These are phyloP conservation scores for Sebastes trivittatus DNA, from an alignment of 2,797 vertebrate species.

Conservation along the genomic window DNA sequence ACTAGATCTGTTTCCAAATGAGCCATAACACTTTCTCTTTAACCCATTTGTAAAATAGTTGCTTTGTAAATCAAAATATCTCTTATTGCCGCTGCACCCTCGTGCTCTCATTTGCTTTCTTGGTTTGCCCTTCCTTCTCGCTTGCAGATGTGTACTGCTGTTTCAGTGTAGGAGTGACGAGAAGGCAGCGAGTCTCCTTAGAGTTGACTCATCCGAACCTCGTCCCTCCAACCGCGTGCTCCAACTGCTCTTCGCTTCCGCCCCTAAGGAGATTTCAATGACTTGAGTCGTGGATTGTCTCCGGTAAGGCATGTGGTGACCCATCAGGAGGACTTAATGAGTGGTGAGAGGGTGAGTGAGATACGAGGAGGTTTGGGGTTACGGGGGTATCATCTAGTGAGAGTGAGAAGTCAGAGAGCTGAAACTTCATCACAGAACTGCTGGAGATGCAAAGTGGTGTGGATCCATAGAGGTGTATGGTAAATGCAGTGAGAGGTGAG, in stretches of 20 bases:
- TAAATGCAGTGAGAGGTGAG: not conserved
- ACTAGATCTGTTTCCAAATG: constrained; percentile 33
- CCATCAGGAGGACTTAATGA: constrained; percentile 40
- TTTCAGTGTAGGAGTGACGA: not conserved
- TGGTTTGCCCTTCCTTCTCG: not conserved
- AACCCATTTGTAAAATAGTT: constrained; percentile 16
- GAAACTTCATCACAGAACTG: not conserved
- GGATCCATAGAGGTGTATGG: not conserved
- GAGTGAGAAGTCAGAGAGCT: constrained; percentile 1
- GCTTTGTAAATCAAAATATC: not conserved
- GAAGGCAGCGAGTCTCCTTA: not conserved
- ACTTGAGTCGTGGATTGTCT: constrained; percentile 56
- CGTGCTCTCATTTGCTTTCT: not conserved
- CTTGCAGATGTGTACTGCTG: not conserved
- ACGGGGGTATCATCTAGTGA: not conserved
- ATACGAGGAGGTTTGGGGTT: not conserved
- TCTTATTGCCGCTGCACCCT: not conserved
- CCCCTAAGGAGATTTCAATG: constrained; percentile 70
- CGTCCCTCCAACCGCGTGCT: not conserved
- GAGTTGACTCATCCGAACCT: constrained; percentile 18
- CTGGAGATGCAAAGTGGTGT: not conserved
- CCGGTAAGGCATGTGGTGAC: constrained; percentile 42
- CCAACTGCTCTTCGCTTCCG: not conserved
- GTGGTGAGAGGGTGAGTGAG: not conserved
- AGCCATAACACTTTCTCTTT: constrained; percentile 15